A percentile compares a stretch with the other conserved stretches of the same genome.
phyloP scores from a whole-genome alignment of 2,113 vertebrate genomes.

The Ovibos moschatus region DNA sequence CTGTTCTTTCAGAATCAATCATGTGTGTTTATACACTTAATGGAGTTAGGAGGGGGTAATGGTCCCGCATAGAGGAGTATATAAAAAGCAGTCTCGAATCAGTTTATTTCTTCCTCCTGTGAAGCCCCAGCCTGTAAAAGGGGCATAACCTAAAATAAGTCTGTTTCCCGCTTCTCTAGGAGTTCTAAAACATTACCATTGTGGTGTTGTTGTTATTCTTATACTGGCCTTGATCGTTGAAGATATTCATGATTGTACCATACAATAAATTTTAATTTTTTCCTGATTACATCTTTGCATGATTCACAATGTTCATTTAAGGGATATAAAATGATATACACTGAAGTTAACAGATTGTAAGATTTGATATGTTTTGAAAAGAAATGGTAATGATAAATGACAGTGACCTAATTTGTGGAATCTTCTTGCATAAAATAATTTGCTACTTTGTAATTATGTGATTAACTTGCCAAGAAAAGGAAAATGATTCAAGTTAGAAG shows the following conservation, averaged over 20 bases:
- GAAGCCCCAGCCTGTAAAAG: background rate
- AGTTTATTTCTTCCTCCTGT: background rate
- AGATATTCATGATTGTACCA: background rate
- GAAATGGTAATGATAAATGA: constrained; percentile 69
- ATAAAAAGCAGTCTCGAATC: background rate
- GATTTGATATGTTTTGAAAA: constrained; percentile 57
- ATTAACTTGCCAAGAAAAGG: constrained; percentile 68
- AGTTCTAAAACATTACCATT: background rate
- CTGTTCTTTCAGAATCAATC: background rate
- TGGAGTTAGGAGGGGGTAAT: background rate
- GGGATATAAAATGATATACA: constrained; percentile 12
- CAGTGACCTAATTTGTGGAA: constrained; percentile 75
- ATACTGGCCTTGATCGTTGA: background rate
- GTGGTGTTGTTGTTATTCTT: background rate
- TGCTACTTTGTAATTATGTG: constrained; percentile 67
- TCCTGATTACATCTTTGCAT: background rate
- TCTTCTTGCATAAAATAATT: constrained; percentile 65
- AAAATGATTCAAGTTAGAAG: constrained; percentile 64
- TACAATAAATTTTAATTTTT: constrained; percentile 47
- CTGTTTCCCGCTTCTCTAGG: background rate
- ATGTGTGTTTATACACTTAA: background rate
- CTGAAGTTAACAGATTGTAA: constrained; percentile 19
- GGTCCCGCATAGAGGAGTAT: background rate
- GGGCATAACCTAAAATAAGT: background rate
- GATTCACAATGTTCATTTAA: constrained; percentile 30